Conservation (phyloP, 2,797 vertebrate species). For the Myoxocephalus aenaeus region DNA sequence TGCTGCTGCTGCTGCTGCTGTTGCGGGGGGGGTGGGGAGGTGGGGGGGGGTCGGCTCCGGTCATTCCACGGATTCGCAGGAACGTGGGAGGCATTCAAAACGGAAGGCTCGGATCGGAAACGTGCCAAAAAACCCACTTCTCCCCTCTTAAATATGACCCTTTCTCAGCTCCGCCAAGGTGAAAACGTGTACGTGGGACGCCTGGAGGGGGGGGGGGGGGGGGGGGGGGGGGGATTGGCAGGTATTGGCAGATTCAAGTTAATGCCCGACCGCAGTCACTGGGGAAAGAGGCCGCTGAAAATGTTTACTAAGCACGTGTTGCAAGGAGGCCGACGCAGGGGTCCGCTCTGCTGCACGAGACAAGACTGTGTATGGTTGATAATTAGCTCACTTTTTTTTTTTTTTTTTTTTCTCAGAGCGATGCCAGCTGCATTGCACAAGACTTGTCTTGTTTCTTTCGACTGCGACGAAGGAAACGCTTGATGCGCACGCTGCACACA, state of each 20-base stretch:
- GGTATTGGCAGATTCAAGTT: constrained; percentile 70
- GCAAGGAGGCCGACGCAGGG: constrained; percentile 10
- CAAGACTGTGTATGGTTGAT: constrained; percentile 22
- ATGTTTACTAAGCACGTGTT: constrained; percentile 65
- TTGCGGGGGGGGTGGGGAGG: no score
- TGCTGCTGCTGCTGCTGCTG: background rate
- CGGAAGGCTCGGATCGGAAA: constrained; percentile 33
- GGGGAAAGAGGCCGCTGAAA: constrained; percentile 47
- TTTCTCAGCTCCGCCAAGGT: constrained; percentile 59
- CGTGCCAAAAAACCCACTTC: constrained; percentile 37
- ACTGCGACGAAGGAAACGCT: constrained; percentile 3
- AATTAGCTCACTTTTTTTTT: constrained; percentile 45
- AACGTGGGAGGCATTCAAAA: constrained; percentile 57
- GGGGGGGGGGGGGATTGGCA: constrained; percentile 34
- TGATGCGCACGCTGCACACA: background rate
- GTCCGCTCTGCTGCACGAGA: constrained; percentile 28
- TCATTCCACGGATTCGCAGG: constrained; percentile 45
- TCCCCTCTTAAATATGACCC: constrained; percentile 51
- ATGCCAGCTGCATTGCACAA: constrained; percentile 23
- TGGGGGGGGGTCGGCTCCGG: constrained; percentile 19
- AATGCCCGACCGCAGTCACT: constrained; percentile 42
- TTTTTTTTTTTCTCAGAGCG: constrained; percentile 1
- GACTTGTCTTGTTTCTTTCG: constrained; percentile 4
- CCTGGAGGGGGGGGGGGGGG: background rate
- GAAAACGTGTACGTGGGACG: constrained; percentile 47